A percentile compares a stretch with the other conserved stretches of the same genome.
Conservation (phyloP, 2,797 vertebrate species). For the Myioborus miniatus region DNA sequence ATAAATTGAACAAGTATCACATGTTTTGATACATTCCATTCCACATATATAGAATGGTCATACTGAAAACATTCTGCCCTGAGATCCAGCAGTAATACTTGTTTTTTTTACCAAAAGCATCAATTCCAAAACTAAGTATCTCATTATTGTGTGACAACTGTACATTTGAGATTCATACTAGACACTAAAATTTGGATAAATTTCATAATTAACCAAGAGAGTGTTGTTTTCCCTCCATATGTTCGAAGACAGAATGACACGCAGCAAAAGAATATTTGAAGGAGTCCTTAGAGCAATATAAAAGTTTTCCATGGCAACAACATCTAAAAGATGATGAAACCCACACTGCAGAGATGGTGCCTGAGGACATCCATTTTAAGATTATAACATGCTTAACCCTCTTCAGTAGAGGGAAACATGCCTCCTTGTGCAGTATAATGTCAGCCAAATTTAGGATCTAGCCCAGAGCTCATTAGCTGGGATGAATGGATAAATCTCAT, state of each 20-base stretch:
- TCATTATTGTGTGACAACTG: not conserved
- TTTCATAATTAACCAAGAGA: not conserved
- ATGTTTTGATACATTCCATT: not conserved
- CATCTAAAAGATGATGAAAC: constrained; percentile 34
- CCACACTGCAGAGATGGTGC: constrained; percentile 2
- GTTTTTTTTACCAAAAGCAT: not conserved
- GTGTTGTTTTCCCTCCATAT: constrained; percentile 15
- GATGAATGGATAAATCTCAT: not conserved
- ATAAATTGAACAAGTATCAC: not conserved
- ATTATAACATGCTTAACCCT: constrained; percentile 27
- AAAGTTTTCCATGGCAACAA: constrained; percentile 65
- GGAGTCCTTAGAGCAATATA: constrained; percentile 25
- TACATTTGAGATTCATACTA: not conserved
- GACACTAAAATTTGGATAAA: not conserved
- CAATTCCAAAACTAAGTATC: not conserved
- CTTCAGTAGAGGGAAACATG: constrained; percentile 8
- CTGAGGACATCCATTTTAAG: constrained; percentile 46
- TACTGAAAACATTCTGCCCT: not conserved
- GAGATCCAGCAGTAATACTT: not conserved
- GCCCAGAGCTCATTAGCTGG: not conserved
- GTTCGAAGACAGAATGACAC: constrained; percentile 34
- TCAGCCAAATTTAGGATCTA: constrained; percentile 9
- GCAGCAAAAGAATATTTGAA: constrained; percentile 17
- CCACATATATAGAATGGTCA: not conserved
- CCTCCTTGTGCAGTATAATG: not conserved